Conservation (phyloP, 2,113 vertebrate genomes). For the Taxidea taxus region DNA sequence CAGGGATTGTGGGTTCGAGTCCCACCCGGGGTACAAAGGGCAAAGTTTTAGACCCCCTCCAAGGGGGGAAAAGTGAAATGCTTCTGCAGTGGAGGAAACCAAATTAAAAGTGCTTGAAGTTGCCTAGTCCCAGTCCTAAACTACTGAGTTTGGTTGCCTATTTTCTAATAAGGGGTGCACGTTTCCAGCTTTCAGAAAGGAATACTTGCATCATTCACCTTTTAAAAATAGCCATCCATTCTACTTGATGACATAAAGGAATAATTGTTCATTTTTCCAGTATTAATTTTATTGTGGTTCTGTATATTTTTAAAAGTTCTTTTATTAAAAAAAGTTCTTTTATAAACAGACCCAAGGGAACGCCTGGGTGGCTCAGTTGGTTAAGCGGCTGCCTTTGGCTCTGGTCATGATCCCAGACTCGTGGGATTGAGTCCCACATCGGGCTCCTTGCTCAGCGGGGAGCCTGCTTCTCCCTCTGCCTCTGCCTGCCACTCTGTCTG, state of each 20-base stretch:
- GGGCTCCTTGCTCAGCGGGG: too few species aligned
- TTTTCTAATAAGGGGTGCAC: not conserved
- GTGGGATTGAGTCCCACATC: too few species aligned
- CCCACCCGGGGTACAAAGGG: not conserved
- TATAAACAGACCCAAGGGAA: not conserved
- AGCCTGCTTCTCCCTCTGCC: too few species aligned
- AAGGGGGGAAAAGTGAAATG: rapidly evolving
- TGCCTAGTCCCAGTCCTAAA: rapidly evolving
- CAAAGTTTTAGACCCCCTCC: not conserved
- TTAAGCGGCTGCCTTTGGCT: too few species aligned
- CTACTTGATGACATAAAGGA: not conserved
- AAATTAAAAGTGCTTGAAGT: not conserved
- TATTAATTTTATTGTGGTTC: not conserved
- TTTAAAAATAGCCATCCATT: not conserved
- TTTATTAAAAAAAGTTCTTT: not conserved
- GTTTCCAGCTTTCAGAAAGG: not conserved
- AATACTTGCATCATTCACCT: not conserved
- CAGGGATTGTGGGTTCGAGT: conserved; percentile 80
- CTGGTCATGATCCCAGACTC: too few species aligned
- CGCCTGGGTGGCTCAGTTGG: too few species aligned
- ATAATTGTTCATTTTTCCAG: not conserved
- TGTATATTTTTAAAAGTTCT: not conserved
- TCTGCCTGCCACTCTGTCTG: too few species aligned
- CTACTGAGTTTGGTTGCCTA: rapidly evolving
- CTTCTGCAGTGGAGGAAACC: not conserved